Evolutionary conservation across 1,140 invertebrate species (phyloP), one percentile per base, ranked within the genome.

Genomic region (Drosophila nasuta): DNA sequence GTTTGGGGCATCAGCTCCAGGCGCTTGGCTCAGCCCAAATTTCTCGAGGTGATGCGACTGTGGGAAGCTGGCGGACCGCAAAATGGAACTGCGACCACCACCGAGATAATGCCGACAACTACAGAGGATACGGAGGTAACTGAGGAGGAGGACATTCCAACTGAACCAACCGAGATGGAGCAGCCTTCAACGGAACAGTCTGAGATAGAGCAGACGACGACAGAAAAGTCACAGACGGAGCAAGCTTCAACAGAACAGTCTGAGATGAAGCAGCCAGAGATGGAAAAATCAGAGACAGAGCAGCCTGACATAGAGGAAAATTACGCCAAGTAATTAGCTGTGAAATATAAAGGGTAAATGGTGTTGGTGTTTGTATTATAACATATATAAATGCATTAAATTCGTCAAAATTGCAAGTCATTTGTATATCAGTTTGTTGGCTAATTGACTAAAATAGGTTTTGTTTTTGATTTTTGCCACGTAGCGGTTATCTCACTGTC

Each of bases 1-100:
- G 92, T 95, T 56, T 96, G 94, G 93, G 95, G 94, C 0, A 94
- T 93, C n/a, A 93, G 94, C 69, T 93, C 93, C 0, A 93, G 94
- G 66, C 87, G 91, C 43, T 79, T 94, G 8, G 87, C 96, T 0
- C 95, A 96, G 88, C 92, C 94, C 2, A 73, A 64, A 5, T 51
- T 88, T 13, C 51, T 92, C 1, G 25, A 88, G 54, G 74, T 93
- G 3, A 92, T 94, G 30, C 85, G 81, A 15, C 20, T 60, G 5
- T 85, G 65, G 57, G 85, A 89, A 7, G 38, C 58, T 1, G 52
- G 48, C 2, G 70, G 48, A 3, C 46, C 33, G 6, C 11, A 8
- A 1, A 69, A 48, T 41, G 30, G 0, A 1, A 57, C 13, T 0
- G 2, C 20, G 0, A 13, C 20, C 20, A 25, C 20, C 20, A 25